Conservation (phyloP, 2,888 invertebrate genomes). For the Nomada goodeniana region DNA sequence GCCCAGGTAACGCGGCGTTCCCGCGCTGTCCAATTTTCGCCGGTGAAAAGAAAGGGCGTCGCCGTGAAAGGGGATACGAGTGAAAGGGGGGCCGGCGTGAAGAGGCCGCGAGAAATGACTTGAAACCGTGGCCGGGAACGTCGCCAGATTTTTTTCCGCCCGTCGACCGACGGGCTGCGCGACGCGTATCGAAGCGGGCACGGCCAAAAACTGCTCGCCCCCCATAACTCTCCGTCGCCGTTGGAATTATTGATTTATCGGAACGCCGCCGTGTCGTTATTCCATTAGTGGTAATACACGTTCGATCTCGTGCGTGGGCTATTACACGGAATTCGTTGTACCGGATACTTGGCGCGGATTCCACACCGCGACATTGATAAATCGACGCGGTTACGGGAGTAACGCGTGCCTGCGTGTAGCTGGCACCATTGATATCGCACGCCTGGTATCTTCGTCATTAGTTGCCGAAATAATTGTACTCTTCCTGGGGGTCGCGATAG, state of each 20-base stretch:
- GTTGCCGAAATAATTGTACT: neutral
- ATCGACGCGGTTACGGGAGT: constrained; percentile 40
- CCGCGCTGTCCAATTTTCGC: constrained; percentile 30
- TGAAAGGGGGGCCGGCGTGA: neutral
- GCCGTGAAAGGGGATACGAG: neutral
- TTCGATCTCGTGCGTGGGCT: constrained; percentile 58
- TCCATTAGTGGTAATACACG: constrained; percentile 59
- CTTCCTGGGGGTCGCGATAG: no score
- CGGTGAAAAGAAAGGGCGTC: constrained; percentile 11
- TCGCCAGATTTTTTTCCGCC: constrained; percentile 7
- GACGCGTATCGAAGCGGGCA: neutral
- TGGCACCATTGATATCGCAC: constrained; percentile 10
- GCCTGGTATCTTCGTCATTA: neutral
- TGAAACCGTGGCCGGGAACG: constrained; percentile 11
- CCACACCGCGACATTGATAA: constrained; percentile 56
- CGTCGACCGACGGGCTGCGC: neutral
- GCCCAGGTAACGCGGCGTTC: constrained; percentile 29
- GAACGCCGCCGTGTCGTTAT: constrained; percentile 28
- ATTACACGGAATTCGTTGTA: constrained; percentile 58
- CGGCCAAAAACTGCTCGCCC: constrained; percentile 1
- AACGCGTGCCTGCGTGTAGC: neutral
- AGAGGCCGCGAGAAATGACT: neutral
- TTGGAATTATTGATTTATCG: constrained; percentile 56
- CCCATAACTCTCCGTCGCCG: neutral
- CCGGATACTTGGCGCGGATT: constrained; percentile 53